A percentile compares a stretch with the other conserved stretches of the same genome.
These are phyloP conservation scores for Echinometra lucunter DNA, from an alignment of 53 echinoderm and acorn worm species.

Conservation along the genomic window DNA sequence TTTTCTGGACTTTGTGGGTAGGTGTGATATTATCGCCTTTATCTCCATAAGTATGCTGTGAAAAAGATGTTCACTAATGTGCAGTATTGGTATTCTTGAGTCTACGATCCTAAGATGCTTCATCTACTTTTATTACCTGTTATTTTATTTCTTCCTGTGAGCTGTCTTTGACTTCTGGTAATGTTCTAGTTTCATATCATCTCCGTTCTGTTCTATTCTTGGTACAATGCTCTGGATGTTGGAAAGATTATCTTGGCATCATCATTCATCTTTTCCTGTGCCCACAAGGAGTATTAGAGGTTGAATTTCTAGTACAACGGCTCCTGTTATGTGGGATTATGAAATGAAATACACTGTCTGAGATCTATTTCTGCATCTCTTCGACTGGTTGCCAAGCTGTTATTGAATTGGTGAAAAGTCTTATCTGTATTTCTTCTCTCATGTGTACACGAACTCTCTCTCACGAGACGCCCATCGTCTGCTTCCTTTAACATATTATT, in stretches of 20 bases:
- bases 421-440: not conserved
- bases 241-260: slow-evolving; percentile 41
- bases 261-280: slow-evolving; percentile 50
- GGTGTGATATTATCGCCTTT: not conserved
- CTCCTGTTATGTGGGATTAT: slow-evolving; percentile 25
- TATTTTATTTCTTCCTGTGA: slow-evolving; percentile 19
- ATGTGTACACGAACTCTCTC: not conserved
- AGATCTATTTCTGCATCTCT: not conserved
- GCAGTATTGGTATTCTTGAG: not conserved
- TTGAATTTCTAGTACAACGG: slow-evolving; percentile 45
- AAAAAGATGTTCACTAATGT: not conserved
- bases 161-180: slow-evolving; percentile 30
- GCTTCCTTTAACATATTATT: not conserved
- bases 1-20: not conserved
- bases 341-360: slow-evolving; percentile 35
- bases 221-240: not conserved
- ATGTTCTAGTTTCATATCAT: slow-evolving; percentile 38
- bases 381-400: slow-evolving; percentile 7
- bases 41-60: not conserved
- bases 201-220: slow-evolving; percentile 16
- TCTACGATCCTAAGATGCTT: not conserved
- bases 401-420: not conserved
- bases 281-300: not conserved
- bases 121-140: not conserved
- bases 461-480: not conserved